Conservation (phyloP, 2,113 vertebrate genomes). For the Ovibos moschatus region DNA sequence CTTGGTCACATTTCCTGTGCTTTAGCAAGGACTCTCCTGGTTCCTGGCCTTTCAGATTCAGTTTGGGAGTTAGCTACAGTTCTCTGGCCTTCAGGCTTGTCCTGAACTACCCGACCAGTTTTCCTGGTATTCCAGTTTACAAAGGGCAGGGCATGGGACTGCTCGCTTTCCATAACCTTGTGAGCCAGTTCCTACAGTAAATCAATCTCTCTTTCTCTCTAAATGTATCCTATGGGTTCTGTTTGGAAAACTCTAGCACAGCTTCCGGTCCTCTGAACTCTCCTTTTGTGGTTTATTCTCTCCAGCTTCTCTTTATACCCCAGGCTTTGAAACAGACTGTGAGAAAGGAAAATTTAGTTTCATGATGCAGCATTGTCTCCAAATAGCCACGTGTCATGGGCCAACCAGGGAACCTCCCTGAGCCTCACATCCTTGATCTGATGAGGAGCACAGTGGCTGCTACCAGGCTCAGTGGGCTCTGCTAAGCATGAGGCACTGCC, state of each 20-base stretch:
- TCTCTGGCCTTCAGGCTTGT: not conserved
- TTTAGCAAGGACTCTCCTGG: not conserved
- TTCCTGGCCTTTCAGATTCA: not conserved
- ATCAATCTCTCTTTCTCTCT: not conserved
- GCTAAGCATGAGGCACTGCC: not conserved
- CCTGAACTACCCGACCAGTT: not conserved
- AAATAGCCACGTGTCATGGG: not conserved
- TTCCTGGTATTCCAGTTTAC: not conserved
- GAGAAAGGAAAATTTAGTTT: not conserved
- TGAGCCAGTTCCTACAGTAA: not conserved
- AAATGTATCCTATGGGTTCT: not conserved
- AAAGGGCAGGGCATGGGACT: not conserved
- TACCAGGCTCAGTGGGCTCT: not conserved
- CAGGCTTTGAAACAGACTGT: not conserved
- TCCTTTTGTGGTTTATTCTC: not conserved
- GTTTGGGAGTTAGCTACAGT: not conserved
- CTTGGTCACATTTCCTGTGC: not conserved
- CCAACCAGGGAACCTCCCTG: not conserved
- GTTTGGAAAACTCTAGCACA: not conserved
- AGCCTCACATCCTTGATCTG: not conserved
- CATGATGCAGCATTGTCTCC: not conserved
- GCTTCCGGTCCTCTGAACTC: not conserved
- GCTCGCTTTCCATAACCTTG: not conserved
- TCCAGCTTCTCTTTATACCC: not conserved
- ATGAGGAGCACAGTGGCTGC: not conserved